These are phyloP conservation scores for Dascyllus trimaculatus DNA, from an alignment of 2,113 vertebrate genomes.

Conservation along the genomic window DNA sequence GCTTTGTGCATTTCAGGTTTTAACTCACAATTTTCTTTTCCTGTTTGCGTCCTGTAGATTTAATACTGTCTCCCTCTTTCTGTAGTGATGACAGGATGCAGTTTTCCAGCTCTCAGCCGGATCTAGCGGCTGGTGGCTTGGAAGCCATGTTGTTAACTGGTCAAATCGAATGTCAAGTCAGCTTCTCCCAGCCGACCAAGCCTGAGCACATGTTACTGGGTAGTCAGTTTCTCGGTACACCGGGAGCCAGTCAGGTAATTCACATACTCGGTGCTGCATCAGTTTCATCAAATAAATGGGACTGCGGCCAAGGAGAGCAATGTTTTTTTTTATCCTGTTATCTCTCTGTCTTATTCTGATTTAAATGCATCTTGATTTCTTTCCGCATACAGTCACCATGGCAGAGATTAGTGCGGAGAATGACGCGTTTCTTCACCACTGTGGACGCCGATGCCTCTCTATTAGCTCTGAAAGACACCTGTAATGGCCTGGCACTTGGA, in stretches of 20 bases:
- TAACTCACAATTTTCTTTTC: neutral
- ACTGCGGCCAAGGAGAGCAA: too few relatives aligned
- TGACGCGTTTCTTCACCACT: constrained; percentile 96
- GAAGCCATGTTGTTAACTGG: constrained; percentile 82
- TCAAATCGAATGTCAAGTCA: constrained; percentile 89
- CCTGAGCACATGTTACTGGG: constrained; percentile 96
- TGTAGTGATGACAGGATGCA: constrained; percentile 89
- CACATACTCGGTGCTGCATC: neutral
- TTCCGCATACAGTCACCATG: constrained; percentile 84
- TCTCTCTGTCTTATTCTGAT: too few relatives aligned
- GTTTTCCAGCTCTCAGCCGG: constrained; percentile 95
- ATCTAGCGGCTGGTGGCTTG: constrained; percentile 82
- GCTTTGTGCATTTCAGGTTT: neutral
- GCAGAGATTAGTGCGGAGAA: constrained; percentile 93
- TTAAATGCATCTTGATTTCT: neutral
- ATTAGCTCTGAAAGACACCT: constrained; percentile 87
- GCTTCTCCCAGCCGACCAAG: constrained; percentile 95
- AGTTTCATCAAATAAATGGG: neutral
- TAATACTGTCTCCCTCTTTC: neutral
- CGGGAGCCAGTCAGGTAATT: constrained; percentile 94
- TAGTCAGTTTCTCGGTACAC: constrained; percentile 93
- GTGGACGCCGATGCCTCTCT: constrained; percentile 88
- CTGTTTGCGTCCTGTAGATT: neutral
- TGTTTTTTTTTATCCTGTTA: neutral
- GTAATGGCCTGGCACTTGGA: constrained; percentile 88